phyloP scores from a whole-genome alignment of 2,888 invertebrate genomes.

The Villa cingulata region DNA sequence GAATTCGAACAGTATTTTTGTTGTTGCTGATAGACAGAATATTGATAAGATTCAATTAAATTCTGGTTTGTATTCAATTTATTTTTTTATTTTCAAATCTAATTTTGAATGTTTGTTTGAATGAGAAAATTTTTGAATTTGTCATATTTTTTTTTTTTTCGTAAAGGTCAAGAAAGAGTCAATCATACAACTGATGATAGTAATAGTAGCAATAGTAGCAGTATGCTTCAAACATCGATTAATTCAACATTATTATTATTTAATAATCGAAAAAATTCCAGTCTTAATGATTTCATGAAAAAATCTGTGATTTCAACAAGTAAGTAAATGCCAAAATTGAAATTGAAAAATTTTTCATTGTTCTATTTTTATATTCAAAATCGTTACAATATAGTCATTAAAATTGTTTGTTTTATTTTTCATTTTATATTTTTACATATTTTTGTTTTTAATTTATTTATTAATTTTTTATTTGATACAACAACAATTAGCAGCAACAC shows the following conservation, averaged over 20 bases:
- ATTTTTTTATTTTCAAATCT: too few species aligned
- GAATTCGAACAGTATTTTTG: background rate
- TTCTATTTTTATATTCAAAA: too few species aligned
- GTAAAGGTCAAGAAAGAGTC: background rate
- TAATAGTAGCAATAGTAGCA: background rate
- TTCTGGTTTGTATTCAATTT: background rate
- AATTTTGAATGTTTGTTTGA: too few species aligned
- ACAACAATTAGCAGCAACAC: background rate
- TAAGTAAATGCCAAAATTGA: background rate
- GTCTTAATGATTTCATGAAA: background rate
- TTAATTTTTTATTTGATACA: background rate
- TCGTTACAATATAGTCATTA: too few species aligned
- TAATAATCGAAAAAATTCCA: background rate
- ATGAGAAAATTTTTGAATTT: too few species aligned
- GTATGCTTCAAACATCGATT: background rate
- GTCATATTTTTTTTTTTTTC: background rate
- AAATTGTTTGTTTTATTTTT: too few species aligned
- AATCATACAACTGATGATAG: background rate
- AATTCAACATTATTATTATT: background rate
- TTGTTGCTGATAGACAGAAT: constrained; percentile 6
- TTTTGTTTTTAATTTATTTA: too few species aligned
- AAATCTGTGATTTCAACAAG: background rate
- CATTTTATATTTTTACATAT: too few species aligned
- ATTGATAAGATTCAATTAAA: constrained; percentile 3
- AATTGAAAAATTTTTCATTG: too few species aligned